Conservation (phyloP, 1,140 invertebrate species). For the Lucilia sericata region DNA sequence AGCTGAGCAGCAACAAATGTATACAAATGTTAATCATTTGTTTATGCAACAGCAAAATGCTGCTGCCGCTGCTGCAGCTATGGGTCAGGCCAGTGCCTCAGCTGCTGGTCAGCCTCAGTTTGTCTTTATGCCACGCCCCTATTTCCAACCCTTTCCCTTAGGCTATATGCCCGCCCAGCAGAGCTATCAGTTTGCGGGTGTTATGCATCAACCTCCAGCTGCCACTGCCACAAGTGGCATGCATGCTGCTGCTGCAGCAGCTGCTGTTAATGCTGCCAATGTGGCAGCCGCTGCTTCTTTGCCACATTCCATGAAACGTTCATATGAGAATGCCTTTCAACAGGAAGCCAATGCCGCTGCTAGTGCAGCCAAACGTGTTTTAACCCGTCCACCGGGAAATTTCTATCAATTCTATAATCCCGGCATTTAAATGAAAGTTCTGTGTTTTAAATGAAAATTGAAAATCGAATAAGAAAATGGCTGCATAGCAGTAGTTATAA, state of each 20-base stretch:
- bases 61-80: slow-evolving; percentile 51
- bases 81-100: neutral
- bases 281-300: slow-evolving; percentile 48
- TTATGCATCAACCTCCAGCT: neutral
- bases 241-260: slow-evolving; percentile 37
- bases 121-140: slow-evolving; percentile 63
- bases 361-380: slow-evolving; percentile 60
- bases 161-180: slow-evolving; percentile 56
- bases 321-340: slow-evolving; percentile 66
- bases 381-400: slow-evolving; percentile 56
- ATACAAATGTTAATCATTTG: slow-evolving; percentile 59
- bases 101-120: slow-evolving; percentile 58
- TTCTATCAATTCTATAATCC: slow-evolving; percentile 63
- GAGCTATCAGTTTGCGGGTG: slow-evolving; percentile 53
- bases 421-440: slow-evolving; percentile 52
- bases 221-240: neutral
- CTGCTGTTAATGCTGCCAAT: slow-evolving; percentile 40
- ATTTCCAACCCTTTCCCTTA: slow-evolving; percentile 63
- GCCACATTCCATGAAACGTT: slow-evolving; percentile 61
- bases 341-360: slow-evolving; percentile 59
- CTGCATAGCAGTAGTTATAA: slow-evolving; percentile 25
- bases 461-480: neutral
- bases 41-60: slow-evolving; percentile 58
- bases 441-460: neutral
- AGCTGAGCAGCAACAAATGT: slow-evolving; percentile 61